Conservation (phyloP, 1,140 invertebrate genomes). For the Phymorhynchus buccinoides region DNA sequence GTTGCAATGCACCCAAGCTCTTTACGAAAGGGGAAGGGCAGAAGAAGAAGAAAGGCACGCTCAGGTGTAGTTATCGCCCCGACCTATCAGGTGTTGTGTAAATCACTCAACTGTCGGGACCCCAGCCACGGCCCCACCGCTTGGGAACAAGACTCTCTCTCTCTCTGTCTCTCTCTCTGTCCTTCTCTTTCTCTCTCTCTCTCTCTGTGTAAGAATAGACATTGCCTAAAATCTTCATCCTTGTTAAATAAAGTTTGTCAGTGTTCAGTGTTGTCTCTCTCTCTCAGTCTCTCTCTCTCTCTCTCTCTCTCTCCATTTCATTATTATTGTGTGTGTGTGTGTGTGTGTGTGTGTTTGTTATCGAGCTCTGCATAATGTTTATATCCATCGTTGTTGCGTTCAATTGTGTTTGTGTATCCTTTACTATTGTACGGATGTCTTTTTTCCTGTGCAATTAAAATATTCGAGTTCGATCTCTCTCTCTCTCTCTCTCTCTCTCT, state of each 20-base stretch:
- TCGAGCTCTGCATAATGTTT: neutral
- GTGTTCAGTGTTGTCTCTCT: too few relatives aligned
- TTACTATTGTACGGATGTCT: too few relatives aligned
- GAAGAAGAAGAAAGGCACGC: slow-evolving; percentile 2
- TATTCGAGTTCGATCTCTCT: too few relatives aligned
- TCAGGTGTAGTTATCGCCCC: slow-evolving; percentile 41
- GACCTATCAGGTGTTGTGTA: slow-evolving; percentile 36
- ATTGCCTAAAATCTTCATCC: too few relatives aligned
- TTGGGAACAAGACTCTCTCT: neutral
- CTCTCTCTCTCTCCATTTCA: neutral
- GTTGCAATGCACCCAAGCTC: too few relatives aligned
- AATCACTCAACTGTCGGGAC: slow-evolving; percentile 36
- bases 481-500: too few relatives aligned
- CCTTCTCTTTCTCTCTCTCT: neutral
- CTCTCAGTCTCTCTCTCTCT: neutral
- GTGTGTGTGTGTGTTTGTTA: slow-evolving; percentile 3
- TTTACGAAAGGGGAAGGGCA: neutral
- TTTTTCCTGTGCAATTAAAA: too few relatives aligned
- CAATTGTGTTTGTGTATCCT: too few relatives aligned
- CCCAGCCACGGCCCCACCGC: neutral
- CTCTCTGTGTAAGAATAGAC: neutral
- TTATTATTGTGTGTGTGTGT: slow-evolving; percentile 1
- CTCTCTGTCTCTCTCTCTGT: neutral
- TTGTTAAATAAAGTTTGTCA: too few relatives aligned
- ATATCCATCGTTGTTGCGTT: neutral